Evolutionary conservation across 2,113 vertebrate species (phyloP).

Genomic region (Ictalurus furcatus): DNA sequence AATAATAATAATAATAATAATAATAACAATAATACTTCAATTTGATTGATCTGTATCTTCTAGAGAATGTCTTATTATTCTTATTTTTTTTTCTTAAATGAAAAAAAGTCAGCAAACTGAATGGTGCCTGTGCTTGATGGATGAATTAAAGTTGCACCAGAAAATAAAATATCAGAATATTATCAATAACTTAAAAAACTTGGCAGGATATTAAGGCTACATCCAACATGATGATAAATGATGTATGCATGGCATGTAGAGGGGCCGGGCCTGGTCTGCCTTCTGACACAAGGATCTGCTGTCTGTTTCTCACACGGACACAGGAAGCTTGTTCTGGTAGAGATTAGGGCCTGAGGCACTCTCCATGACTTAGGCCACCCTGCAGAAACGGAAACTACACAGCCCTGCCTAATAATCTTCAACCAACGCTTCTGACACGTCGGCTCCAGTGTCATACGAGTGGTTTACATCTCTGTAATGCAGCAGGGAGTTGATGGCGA

Average conservation of each 20-base stretch:
- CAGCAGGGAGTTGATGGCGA: constrained; percentile 6
- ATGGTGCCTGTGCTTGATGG: background rate
- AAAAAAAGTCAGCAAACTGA: background rate
- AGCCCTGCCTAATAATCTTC: constrained; percentile 42
- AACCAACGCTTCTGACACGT: constrained; percentile 10
- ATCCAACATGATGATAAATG: background rate
- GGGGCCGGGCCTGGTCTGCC: background rate
- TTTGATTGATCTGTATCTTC: background rate
- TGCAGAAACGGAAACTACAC: constrained; percentile 52
- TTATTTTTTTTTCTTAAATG: too few relatives aligned
- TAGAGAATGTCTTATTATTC: too few relatives aligned
- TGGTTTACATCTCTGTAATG: constrained; percentile 8
- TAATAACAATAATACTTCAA: background rate
- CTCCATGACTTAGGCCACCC: constrained; percentile 30
- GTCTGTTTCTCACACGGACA: constrained; percentile 11
- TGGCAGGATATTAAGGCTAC: background rate
- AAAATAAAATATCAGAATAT: background rate
- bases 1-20: too few relatives aligned
- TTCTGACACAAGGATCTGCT: constrained; percentile 29
- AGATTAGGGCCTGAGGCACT: constrained; percentile 49
- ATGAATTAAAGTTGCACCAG: background rate
- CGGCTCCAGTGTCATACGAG: background rate
- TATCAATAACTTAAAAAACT: background rate
- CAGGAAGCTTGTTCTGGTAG: constrained; percentile 48
- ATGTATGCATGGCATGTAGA: background rate